Base-by-base conservation (phyloP, 2,888 invertebrate species). In the Lacanobia wlatinum region DNA sequence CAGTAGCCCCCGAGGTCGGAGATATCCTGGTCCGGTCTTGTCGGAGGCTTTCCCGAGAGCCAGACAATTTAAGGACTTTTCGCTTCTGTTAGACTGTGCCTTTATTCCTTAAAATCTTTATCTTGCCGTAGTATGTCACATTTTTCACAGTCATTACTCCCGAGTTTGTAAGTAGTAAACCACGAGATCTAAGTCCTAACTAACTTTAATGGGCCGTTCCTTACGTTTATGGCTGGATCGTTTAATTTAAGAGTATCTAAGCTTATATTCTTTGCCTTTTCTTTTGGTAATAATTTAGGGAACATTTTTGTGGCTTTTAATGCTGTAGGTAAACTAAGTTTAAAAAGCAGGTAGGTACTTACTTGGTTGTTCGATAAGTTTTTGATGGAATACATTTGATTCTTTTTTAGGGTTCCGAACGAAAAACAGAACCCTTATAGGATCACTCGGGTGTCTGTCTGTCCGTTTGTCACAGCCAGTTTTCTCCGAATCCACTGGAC, bases 221-320 rank as follows among this genome's bases (percentile, higher is more conserved):
- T 70, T 48, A 70, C 18, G 56, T 70, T 70, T 70, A 70, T 70
- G 71, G 46, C 8, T 38, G 46, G 16, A n/a, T 40, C 18, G 55
- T 70, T 70, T 55, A 70, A 70, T 70, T 70, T 70, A 70, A 16
- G 12, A 70, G n/a, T 70, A n/a, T n/a, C n/a, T n/a, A 23, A 70
- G n/a, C 38, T 56, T n/a, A 56, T 18, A 43, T 69, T 69, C 2
- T 16, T 43, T 34, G 70, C 3, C 38, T 70, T 48, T 38, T 18
- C 23, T 69, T 23, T 43, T 2, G 12, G 52, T 23, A 60, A 23
- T 50, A 48, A 18, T 38, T 61, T 67, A n/a, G 6, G 16, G 10
- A 14, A 43, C 1, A 9, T 43, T 43, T 64, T n/a, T 43, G 28
- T 18, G 40, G 14, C 16, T 55, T 53, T 18, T 28, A 14, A 23